A percentile compares a stretch with the other conserved stretches of the same genome.
These are phyloP conservation scores for Echinometra lucunter DNA, from an alignment of 53 echinoderm and acorn worm species.

Conservation along the genomic window DNA sequence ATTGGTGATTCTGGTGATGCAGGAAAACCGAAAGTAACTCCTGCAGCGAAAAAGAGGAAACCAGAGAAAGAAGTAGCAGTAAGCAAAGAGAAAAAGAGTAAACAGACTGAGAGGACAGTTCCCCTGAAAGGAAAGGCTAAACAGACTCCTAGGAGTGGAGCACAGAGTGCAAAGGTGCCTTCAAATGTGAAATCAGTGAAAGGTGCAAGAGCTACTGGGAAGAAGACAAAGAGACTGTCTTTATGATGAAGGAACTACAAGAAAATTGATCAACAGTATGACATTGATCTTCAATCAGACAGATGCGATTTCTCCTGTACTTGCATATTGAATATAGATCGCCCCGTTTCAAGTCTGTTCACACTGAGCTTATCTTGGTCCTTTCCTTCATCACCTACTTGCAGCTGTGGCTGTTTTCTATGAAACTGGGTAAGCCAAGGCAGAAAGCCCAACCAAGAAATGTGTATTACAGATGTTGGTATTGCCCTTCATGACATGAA, in stretches of 20 bases:
- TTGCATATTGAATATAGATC: neutral
- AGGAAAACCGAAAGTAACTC: neutral
- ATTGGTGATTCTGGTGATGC: neutral
- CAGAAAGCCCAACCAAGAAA: neutral
- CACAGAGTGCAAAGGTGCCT: conserved; percentile 46
- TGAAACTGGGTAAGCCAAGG: neutral
- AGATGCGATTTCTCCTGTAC: neutral
- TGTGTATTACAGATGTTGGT: neutral
- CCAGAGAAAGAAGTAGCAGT: conserved; percentile 48
- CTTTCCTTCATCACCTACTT: neutral
- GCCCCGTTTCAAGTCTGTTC: neutral
- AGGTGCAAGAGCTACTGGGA: neutral
- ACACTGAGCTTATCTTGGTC: neutral
- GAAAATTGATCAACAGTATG: neutral
- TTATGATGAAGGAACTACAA: conserved; percentile 1
- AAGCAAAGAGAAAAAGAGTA: conserved; percentile 15
- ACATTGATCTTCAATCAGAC: neutral
- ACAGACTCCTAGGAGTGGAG: neutral
- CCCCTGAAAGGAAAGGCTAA: neutral
- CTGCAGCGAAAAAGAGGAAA: conserved; percentile 23
- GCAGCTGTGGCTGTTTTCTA: neutral
- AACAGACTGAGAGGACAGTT: neutral
- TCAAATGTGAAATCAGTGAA: conserved; percentile 37
- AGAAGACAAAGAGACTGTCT: neutral
- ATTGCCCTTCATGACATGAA: neutral